These are phyloP conservation scores for Dromaius novaehollandiae DNA, from an alignment of 2,113 vertebrate species.

Conservation along the genomic window DNA sequence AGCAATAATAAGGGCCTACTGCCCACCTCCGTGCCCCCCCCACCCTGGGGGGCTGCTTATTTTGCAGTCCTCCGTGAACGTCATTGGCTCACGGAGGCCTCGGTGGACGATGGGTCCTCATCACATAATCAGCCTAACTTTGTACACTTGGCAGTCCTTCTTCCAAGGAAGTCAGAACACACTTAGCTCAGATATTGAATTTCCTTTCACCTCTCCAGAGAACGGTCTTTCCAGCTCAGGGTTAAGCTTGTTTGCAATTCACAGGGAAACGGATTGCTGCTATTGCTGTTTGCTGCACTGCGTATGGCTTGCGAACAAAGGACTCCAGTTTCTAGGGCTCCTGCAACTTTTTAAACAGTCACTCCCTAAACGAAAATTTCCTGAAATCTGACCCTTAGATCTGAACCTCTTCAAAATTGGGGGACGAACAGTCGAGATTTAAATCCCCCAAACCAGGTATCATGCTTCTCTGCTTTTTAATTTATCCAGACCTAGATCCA, in stretches of 20 bases:
- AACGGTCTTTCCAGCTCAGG: slow-evolving; percentile 36
- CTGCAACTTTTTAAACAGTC: slow-evolving; percentile 19
- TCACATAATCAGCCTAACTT: slow-evolving; percentile 17
- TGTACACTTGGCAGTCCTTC: slow-evolving; percentile 3
- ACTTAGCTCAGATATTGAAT: slow-evolving; percentile 47
- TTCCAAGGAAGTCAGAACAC: slow-evolving; percentile 15
- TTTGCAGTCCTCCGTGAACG: background rate
- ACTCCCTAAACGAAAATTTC: background rate
- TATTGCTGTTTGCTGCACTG: slow-evolving; percentile 13
- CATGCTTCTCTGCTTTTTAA: background rate
- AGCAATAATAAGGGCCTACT: background rate
- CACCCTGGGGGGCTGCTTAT: background rate
- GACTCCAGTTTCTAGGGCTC: slow-evolving; percentile 22
- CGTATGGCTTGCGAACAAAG: slow-evolving; percentile 46
- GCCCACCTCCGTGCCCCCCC: background rate
- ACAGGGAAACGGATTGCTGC: background rate
- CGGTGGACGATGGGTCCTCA: background rate
- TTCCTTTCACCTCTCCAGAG: slow-evolving; percentile 57
- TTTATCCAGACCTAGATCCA: background rate
- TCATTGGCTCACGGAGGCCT: background rate
- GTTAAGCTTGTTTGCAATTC: slow-evolving; percentile 54
- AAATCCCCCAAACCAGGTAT: background rate
- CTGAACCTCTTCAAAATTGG: background rate
- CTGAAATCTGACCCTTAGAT: slow-evolving; percentile 5
- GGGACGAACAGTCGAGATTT: background rate